Evolutionary conservation across 1,140 invertebrate species (phyloP).

Genomic region (Drosophila pseudoananassae): DNA sequence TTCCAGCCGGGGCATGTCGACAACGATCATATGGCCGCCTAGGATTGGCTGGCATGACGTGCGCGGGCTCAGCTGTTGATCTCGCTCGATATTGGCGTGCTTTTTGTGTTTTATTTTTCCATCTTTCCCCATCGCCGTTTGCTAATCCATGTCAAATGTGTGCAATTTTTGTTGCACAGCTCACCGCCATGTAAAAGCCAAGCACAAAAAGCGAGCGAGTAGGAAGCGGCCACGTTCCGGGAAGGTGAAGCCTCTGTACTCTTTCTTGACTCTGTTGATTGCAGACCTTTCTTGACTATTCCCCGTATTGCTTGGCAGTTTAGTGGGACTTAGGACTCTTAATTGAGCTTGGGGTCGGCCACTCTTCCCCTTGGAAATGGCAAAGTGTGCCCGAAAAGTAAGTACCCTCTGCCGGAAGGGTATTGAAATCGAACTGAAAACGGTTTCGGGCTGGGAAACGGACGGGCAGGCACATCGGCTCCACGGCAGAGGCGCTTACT

Average conservation of each 20-base stretch:
- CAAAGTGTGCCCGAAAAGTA: neutral
- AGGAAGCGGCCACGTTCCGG: conserved; percentile 8
- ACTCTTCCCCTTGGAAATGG: no score
- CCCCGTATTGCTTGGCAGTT: no score
- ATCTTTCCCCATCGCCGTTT: conserved; percentile 54
- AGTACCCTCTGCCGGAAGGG: neutral
- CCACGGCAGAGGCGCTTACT: conserved; percentile 65
- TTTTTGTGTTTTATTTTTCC: conserved; percentile 26
- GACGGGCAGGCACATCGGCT: conserved; percentile 8
- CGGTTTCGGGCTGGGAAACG: conserved; percentile 35
- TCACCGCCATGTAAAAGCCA: conserved; percentile 16
- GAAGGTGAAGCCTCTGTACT: neutral
- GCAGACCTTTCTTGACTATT: no score
- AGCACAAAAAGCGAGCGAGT: conserved; percentile 38
- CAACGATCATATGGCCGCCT: conserved; percentile 35
- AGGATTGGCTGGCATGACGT: conserved; percentile 30
- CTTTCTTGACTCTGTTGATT: neutral
- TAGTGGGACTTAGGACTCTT: no score
- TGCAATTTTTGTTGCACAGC: conserved; percentile 61
- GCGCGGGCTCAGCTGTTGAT: conserved; percentile 62
- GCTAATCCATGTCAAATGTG: conserved; percentile 53
- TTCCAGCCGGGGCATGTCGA: neutral
- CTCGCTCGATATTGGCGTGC: conserved; percentile 31
- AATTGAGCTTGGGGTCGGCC: no score
- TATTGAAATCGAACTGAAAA: conserved; percentile 34